Conservation (phyloP, 2,113 vertebrate genomes). For the Calidris pugnax region DNA sequence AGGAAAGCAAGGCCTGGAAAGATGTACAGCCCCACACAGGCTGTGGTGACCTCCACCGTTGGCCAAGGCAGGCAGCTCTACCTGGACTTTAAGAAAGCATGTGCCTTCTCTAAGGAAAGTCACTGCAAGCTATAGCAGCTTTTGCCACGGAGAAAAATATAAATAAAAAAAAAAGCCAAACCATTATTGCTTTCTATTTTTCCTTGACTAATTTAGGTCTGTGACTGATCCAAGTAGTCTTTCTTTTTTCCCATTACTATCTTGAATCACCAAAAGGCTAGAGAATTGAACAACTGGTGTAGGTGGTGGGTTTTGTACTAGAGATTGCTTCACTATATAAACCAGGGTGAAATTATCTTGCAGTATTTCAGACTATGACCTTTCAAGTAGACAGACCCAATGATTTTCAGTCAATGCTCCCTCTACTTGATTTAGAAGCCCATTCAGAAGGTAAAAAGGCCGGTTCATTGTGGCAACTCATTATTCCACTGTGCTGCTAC, state of each 20-base stretch:
- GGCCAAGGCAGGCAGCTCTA: neutral
- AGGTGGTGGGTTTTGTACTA: neutral
- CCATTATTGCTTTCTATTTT: neutral
- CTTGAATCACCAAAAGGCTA: neutral
- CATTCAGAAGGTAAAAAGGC: slow-evolving; percentile 67
- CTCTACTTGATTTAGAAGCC: slow-evolving; percentile 69
- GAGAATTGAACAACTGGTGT: neutral
- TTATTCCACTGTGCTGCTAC: slow-evolving; percentile 58
- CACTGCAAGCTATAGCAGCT: neutral
- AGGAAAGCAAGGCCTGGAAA: neutral
- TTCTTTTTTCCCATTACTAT: neutral
- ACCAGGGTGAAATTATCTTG: slow-evolving; percentile 50
- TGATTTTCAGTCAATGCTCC: slow-evolving; percentile 72
- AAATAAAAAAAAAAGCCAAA: neutral
- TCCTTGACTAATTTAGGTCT: neutral
- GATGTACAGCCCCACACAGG: neutral
- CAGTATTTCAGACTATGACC: slow-evolving; percentile 69
- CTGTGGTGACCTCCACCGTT: neutral
- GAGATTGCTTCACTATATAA: slow-evolving; percentile 2
- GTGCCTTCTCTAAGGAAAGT: neutral
- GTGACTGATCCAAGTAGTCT: neutral
- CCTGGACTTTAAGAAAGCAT: neutral
- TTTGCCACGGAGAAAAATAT: neutral
- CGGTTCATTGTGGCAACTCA: slow-evolving; percentile 52
- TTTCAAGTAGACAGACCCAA: slow-evolving; percentile 57